Conservation (phyloP, 2,797 vertebrate species). For the Columba guinea region DNA sequence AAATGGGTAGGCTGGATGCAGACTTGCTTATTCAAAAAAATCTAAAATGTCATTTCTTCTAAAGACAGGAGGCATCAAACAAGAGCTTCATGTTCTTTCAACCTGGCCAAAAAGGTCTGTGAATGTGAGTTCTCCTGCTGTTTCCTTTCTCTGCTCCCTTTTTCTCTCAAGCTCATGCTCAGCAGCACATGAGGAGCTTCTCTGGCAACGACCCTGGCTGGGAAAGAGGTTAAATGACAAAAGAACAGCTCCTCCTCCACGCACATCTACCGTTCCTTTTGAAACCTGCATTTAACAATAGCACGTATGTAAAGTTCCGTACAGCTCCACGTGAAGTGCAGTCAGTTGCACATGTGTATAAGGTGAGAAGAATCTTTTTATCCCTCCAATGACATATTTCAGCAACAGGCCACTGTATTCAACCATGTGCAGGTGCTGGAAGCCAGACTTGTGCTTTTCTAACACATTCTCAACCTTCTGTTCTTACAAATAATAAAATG, state of each 20-base stretch:
- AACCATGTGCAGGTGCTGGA: background rate
- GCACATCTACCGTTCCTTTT: background rate
- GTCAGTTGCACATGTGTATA: background rate
- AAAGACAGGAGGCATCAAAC: background rate
- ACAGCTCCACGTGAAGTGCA: background rate
- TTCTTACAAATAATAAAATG: background rate
- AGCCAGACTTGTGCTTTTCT: background rate
- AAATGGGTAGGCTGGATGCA: background rate
- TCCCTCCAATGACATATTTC: background rate
- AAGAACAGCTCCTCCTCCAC: background rate
- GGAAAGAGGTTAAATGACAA: background rate
- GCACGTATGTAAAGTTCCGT: background rate
- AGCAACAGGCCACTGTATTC: accelerated
- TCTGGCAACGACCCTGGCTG: background rate
- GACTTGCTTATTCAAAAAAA: background rate
- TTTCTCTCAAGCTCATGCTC: background rate
- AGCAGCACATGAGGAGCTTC: background rate
- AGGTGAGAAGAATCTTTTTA: background rate
- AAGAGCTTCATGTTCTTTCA: background rate
- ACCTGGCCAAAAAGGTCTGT: background rate
- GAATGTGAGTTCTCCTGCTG: background rate
- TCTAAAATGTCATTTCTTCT: background rate
- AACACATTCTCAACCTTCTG: background rate
- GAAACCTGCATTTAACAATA: background rate
- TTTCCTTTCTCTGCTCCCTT: background rate